Evolutionary conservation across 2,888 invertebrate genomes (phyloP), one percentile per base, ranked within the genome.

Genomic region (Operophtera brumata): DNA sequence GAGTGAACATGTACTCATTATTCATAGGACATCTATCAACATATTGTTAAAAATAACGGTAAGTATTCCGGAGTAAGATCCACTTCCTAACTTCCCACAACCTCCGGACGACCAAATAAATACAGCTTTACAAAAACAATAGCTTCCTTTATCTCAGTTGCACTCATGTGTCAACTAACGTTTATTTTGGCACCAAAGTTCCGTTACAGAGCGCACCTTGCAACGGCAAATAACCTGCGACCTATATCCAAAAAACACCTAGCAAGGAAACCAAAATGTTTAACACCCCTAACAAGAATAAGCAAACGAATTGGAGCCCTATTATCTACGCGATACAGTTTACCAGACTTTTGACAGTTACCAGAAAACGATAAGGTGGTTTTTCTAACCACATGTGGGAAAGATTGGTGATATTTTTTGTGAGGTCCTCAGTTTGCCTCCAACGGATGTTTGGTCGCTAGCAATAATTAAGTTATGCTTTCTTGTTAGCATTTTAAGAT

Each of bases 151-250:
- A 85, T 84, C 82, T 66, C 67, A 66, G 60, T 75, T 68, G 68
- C 73, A 75, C 70, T 67, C 73, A 70, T 71, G 77, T 73, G 80
- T 76, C 80, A 84, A 82, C 77, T 71, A 57, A 73, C 73, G 84
- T 87, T 87, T 84, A 80, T 84, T 83, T 86, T 84, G 75, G 80
- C 84, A 77, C 79, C 70, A 71, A 72, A 78, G 81, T 77, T 76
- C 88, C 88, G 88, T 89, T 88, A 86, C 70, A 62, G 66, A 70
- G 72, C 82, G 85, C 90, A 90, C 90, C 90, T 89, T 90, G 90
- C 89, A 77, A 75, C 78, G 75, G 79, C 82, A 86, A 86, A 86
- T 87, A 89, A 89, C 89, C 88, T 89, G 87, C 86, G 87, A 88
- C 87, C 87, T 86, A 83, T 81, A 51, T 47, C 40, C 40, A 52